A percentile compares a stretch with the other conserved stretches of the same genome.
phyloP scores from a whole-genome alignment of 2,888 invertebrate genomes.

The Rhimphoctona megacephalus region DNA sequence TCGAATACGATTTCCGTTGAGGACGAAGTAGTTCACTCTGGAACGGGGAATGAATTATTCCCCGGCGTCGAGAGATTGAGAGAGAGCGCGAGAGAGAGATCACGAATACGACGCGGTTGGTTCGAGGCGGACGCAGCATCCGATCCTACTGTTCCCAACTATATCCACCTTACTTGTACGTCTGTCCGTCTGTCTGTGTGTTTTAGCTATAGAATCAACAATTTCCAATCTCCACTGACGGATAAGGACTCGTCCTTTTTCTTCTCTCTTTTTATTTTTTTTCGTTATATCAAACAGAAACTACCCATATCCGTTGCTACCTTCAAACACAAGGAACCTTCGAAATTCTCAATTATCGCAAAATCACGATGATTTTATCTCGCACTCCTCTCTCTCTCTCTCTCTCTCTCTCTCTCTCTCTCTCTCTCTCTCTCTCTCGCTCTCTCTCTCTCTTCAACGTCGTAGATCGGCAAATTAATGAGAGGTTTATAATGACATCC shows the following conservation, averaged over 20 bases:
- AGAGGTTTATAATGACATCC: constrained; percentile 66
- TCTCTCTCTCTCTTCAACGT: not conserved
- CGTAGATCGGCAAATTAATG: constrained; percentile 60
- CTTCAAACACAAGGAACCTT: constrained; percentile 35
- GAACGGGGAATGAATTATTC: constrained; percentile 77
- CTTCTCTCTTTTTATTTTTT: constrained; percentile 8
- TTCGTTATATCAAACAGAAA: constrained; percentile 45
- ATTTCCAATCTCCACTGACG: constrained; percentile 70
- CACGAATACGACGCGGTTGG: constrained; percentile 68
- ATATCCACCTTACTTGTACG: constrained; percentile 20
- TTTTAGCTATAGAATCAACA: constrained; percentile 60
- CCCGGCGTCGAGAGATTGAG: constrained; percentile 70
- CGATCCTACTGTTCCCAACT: constrained; percentile 55
- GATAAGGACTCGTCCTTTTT: constrained; percentile 37
- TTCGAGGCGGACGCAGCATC: constrained; percentile 69
- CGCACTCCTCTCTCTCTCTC: not conserved
- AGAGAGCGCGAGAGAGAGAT: constrained; percentile 45
- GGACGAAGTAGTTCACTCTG: constrained; percentile 68
- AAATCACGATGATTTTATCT: constrained; percentile 42
- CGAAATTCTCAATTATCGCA: constrained; percentile 60
- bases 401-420: not conserved
- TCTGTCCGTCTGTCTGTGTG: constrained; percentile 40
- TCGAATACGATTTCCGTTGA: constrained; percentile 81
- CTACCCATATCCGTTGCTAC: constrained; percentile 48
- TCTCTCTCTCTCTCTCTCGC: not conserved